Evolutionary conservation across 30 jellyfish, hydroid and myxozoan species (phyloP).

Genomic region (Cassiopea andromeda): DNA sequence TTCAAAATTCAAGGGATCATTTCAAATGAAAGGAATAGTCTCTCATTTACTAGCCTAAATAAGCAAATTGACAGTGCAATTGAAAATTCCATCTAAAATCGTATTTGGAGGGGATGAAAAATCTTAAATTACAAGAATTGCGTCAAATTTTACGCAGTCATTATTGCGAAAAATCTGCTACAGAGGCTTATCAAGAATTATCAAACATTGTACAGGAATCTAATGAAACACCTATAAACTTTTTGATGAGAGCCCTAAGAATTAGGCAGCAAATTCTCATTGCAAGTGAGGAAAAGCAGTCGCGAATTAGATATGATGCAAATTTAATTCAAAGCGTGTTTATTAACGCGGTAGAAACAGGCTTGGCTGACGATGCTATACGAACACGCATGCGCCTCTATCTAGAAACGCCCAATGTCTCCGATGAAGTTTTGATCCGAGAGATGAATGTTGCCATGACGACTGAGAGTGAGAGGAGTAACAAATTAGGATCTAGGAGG

Average conservation of each 20-base stretch:
- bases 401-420: constrained; percentile 22
- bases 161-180: constrained; percentile 47
- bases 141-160: constrained; percentile 48
- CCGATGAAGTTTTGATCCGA: constrained; percentile 38
- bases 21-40: constrained; percentile 38
- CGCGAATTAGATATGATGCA: constrained; percentile 35
- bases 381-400: constrained; percentile 55
- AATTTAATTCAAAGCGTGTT: constrained; percentile 36
- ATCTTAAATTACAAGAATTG: constrained; percentile 27
- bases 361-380: constrained; percentile 42
- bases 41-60: constrained; percentile 29
- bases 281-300: constrained; percentile 44
- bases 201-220: constrained; percentile 44
- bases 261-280: constrained; percentile 26
- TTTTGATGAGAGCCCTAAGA: constrained; percentile 19
- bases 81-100: constrained; percentile 49
- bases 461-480: constrained; percentile 34
- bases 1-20: constrained; percentile 40
- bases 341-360: constrained; percentile 51
- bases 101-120: constrained; percentile 49
- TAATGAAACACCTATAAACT: constrained; percentile 39
- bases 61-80: constrained; percentile 56
- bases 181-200: constrained; percentile 58
- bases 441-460: constrained; percentile 50
- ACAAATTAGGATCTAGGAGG: constrained; percentile 12